Evolutionary conservation across 2,888 invertebrate genomes (phyloP), one percentile per base, ranked within the genome.

Genomic region (Stenichneumon culpator): DNA sequence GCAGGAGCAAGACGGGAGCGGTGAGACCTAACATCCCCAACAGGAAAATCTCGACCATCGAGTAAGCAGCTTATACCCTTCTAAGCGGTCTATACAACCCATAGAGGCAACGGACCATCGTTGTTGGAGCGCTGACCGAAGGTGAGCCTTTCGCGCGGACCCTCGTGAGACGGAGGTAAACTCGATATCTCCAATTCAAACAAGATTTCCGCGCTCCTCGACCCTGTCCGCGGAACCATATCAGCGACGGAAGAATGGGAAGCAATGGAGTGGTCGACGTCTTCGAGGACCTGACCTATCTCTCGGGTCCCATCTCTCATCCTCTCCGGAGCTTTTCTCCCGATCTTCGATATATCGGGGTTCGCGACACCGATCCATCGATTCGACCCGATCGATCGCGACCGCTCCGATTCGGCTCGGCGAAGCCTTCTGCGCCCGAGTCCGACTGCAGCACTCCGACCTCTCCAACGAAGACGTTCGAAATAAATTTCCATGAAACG

Each of bases 181-280:
- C 90, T 88, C 85, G 84, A 73, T 86, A 91, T 91, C 88, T 90
- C 89, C 91, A 91, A 91, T 90, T 91, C 91, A 91, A 91, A 91
- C 90, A 89, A 90, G 91, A 91, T 89, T 90, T 89, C 87, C 86
- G 82, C 80, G 72, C 83, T 83, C 60, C 19, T 19, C 52, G 19
- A 19, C 16, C 22, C 32, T 3, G 75, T 50, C 50, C 11, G 52
- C 19, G 65, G 19, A 50, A 36, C 52, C 32, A 65, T 16, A 44
- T 14, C 16, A 5, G 7, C 50, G 67, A 39, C 7, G 22, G 19
- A 39, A 32, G 36, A 4, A 39, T 67, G 39, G n/a, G 22, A 39
- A 3, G n/a, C n/a, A 39, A 39, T 67, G 50, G 75, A 74, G 47
- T 57, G 74, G 63, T 77, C 80, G 73, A 80, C 65, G 72, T 52